Percentiles rank a stretch among this genome's conserved stretches.
Conservation (phyloP, 2,113 vertebrate species). For the Corythornis madagascariensis region DNA sequence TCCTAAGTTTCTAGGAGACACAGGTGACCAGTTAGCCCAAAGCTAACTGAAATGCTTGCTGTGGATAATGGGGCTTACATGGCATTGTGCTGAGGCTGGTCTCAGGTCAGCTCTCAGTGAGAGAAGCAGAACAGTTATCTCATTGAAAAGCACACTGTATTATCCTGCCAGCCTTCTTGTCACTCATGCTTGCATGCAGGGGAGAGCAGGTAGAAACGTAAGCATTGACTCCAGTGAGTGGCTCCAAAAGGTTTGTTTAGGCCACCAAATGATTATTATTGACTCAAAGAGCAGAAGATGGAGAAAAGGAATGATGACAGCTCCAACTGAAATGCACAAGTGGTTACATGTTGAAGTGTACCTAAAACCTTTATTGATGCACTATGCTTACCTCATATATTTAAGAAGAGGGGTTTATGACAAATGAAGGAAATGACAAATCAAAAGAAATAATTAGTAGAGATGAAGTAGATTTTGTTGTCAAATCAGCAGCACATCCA, state of each 20-base stretch:
- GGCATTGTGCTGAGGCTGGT: background rate
- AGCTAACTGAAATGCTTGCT: background rate
- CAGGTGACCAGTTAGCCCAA: background rate
- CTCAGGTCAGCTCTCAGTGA: background rate
- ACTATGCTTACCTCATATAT: background rate
- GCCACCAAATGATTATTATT: background rate
- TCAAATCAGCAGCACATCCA: constrained; percentile 65
- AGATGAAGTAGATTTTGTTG: constrained; percentile 72
- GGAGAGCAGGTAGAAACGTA: background rate
- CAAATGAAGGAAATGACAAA: constrained; percentile 56
- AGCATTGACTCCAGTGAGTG: background rate
- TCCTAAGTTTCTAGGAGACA: background rate
- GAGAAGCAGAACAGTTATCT: background rate
- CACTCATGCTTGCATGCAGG: background rate
- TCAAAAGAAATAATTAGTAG: constrained; percentile 66
- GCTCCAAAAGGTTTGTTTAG: background rate
- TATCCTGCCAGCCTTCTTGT: background rate
- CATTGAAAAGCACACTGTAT: background rate
- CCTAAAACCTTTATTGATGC: background rate
- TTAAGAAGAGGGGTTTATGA: constrained; percentile 53
- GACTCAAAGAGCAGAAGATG: background rate
- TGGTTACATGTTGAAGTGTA: background rate
- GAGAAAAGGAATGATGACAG: background rate
- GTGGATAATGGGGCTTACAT: background rate
- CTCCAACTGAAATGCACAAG: background rate